A percentile compares a stretch with the other conserved stretches of the same genome.
Evolutionary conservation across 2,113 vertebrate genomes (phyloP).

Genomic region (Hyperopisus bebe): DNA sequence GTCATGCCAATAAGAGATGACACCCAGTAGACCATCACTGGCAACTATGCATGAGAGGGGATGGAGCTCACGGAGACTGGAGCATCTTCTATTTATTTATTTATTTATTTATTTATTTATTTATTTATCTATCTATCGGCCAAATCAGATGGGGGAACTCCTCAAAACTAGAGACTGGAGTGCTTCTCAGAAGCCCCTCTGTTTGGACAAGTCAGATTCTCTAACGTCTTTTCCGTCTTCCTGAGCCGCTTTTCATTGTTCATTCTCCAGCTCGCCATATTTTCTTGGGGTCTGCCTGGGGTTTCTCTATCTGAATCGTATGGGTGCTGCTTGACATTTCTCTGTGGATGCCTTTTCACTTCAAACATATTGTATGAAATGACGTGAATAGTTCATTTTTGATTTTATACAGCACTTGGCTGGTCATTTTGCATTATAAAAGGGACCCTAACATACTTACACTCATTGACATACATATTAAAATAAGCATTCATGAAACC

Average conservation of each 20-base stretch:
- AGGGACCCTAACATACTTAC: neutral
- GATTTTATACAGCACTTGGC: neutral
- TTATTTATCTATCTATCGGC: conserved; percentile 55
- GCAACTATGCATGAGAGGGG: conserved; percentile 74
- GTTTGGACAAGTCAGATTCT: neutral
- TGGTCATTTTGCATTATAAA: neutral
- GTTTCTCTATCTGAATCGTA: neutral
- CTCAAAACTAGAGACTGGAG: neutral
- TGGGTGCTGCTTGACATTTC: neutral
- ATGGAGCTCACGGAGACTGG: conserved; percentile 62
- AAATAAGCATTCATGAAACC: neutral
- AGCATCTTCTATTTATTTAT: conserved; percentile 68
- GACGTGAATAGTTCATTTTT: neutral
- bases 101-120: conserved; percentile 56
- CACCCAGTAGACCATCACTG: conserved; percentile 69
- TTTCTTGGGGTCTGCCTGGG: neutral
- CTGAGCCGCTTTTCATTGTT: neutral
- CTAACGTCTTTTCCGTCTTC: neutral
- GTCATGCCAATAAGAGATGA: conserved; percentile 70
- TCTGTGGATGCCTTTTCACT: neutral
- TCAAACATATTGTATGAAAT: neutral
- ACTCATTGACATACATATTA: neutral
- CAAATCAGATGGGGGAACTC: conserved; percentile 37
- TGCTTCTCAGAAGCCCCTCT: conserved; percentile 28
- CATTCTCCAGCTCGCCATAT: neutral